Percentiles rank a stretch among this genome's conserved stretches.
phyloP scores from a whole-genome alignment of 2,113 vertebrate genomes.

The Cheilinus undulatus region DNA sequence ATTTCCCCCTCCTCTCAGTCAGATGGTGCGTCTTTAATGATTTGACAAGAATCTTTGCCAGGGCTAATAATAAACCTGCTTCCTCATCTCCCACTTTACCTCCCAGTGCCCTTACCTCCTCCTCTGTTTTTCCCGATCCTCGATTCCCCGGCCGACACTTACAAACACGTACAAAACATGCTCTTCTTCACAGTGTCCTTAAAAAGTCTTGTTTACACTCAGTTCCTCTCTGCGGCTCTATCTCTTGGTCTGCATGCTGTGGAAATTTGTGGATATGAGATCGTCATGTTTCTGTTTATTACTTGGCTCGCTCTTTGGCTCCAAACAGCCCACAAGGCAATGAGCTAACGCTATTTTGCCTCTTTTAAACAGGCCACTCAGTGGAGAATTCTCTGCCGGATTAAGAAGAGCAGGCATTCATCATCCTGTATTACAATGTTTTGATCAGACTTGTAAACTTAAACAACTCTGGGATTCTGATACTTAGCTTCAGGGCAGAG shows the following conservation, averaged over 20 bases:
- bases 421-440: slow-evolving; percentile 14
- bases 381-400: slow-evolving; percentile 26
- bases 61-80: slow-evolving; percentile 62
- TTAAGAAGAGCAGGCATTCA: slow-evolving; percentile 7
- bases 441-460: slow-evolving; percentile 5
- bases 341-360: slow-evolving; percentile 56
- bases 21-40: slow-evolving; percentile 62
- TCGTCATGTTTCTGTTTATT: slow-evolving; percentile 75
- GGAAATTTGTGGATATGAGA: slow-evolving; percentile 72
- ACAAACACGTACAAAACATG: slow-evolving; percentile 8
- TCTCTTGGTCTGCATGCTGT: slow-evolving; percentile 53
- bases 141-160: not conserved
- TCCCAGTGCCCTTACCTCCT: slow-evolving; percentile 27
- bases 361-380: slow-evolving; percentile 43
- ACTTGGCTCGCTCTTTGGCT: slow-evolving; percentile 63
- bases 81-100: slow-evolving; percentile 34
- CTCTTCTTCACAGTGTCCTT: slow-evolving; percentile 22
- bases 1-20: slow-evolving; percentile 47
- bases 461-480: slow-evolving; percentile 4
- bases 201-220: slow-evolving; percentile 49
- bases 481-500: not conserved
- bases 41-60: slow-evolving; percentile 71
- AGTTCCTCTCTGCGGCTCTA: slow-evolving; percentile 36
- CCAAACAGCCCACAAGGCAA: slow-evolving; percentile 69
- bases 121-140: slow-evolving; percentile 32